Percentiles rank a stretch among this genome's conserved stretches.
phyloP scores from a whole-genome alignment of 2,797 vertebrate species.

The Melanogrammus aeglefinus region DNA sequence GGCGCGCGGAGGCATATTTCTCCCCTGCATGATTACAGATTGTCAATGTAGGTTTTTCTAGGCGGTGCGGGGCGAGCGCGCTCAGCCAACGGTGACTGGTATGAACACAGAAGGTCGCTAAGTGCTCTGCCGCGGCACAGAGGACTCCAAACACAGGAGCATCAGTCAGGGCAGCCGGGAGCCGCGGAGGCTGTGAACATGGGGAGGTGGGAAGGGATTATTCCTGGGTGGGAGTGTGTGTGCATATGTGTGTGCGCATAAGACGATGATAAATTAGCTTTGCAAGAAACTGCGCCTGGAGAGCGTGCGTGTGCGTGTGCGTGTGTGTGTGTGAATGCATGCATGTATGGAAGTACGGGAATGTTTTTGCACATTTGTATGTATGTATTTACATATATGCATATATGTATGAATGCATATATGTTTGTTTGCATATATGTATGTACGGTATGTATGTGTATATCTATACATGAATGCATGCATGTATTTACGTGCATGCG shows the following conservation, averaged over 20 bases:
- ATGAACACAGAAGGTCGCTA: constrained; percentile 15
- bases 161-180: background rate
- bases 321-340: background rate
- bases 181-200: constrained; percentile 36
- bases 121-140: too few relatives aligned
- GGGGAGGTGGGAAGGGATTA: constrained; percentile 55
- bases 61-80: constrained; percentile 43
- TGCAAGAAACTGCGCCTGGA: background rate
- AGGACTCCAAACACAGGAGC: background rate
- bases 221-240: constrained; percentile 43
- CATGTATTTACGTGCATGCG: constrained; percentile 5
- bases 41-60: constrained; percentile 41
- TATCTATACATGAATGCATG: too few relatives aligned
- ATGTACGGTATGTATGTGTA: too few relatives aligned
- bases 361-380: background rate
- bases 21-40: constrained; percentile 60
- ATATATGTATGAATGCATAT: too few relatives aligned
- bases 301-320: background rate
- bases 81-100: constrained; percentile 26
- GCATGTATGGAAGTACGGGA: background rate
- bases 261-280: constrained; percentile 6
- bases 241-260: constrained; percentile 5
- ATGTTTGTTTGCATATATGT: too few relatives aligned
- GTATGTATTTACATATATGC: background rate
- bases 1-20: constrained; percentile 48